Percentiles rank a stretch among this genome's conserved stretches.
Evolutionary conservation across 2,113 vertebrate genomes (phyloP).

Genomic region (Rousettus leschenaultii): DNA sequence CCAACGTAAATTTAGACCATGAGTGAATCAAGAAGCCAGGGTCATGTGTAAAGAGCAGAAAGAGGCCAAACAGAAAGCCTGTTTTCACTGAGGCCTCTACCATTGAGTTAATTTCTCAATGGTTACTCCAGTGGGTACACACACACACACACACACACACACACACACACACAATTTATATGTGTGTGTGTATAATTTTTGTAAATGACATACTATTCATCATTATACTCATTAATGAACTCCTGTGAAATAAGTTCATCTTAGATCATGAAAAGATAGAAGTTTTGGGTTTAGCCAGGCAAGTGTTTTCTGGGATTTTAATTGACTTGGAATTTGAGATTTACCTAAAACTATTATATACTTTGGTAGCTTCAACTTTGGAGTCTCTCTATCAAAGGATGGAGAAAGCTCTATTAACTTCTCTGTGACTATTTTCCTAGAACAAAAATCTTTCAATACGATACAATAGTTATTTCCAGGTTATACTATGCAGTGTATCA

Average conservation of each 20-base stretch:
- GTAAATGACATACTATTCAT: neutral
- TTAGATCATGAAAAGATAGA: neutral
- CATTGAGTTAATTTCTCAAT: neutral
- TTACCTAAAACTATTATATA: neutral
- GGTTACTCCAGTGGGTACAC: neutral
- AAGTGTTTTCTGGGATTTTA: neutral
- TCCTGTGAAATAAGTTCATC: neutral
- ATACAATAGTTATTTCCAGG: neutral
- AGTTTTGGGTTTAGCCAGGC: neutral
- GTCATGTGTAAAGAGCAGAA: neutral
- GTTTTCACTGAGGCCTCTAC: neutral
- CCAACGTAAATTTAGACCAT: neutral
- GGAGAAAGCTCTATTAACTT: neutral
- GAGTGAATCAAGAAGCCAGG: neutral
- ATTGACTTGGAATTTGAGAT: neutral
- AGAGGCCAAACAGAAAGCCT: neutral
- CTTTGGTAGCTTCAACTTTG: neutral
- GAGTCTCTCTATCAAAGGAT: neutral
- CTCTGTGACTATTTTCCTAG: neutral
- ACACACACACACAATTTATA: too few species aligned
- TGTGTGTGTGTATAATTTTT: too few species aligned
- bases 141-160: too few species aligned
- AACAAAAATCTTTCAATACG: neutral
- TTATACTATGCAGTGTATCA: neutral
- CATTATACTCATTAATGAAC: neutral